Base-by-base conservation (phyloP, 2,888 invertebrate species). In the Caenorhabditis sp. region DNA sequence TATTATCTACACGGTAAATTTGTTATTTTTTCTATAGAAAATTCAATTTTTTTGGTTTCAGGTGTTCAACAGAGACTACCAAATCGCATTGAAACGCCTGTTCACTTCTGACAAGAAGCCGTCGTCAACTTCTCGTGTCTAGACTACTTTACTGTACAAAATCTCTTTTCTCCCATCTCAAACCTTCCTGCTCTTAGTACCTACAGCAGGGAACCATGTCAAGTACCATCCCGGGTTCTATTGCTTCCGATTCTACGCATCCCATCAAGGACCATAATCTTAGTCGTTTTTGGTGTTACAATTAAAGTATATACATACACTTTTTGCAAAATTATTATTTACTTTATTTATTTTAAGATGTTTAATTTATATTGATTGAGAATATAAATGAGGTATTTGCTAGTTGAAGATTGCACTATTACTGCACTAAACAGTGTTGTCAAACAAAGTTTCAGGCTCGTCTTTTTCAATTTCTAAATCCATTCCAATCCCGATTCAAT, bases 21-120 rank as follows among this genome's bases (percentile, higher is more conserved):
- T 6, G 4, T 24, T 32, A n/a, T n/a, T n/a, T n/a, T n/a, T 56
- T 13, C n/a, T 22, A 1, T 58, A 58, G 56, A 64, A 0, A 2
- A 40, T 15, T 5, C 40, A 40, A 13, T 15, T 9, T 40, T 3
- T 9, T 47, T 11, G 20, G 18, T 74, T 86, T 69, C 64, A 89
- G 89, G 90, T 91, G 13, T 90, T 91, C 85, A 92, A 92, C 78
- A 85, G 90, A 24, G 91, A 91, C 79, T 92, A 91, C 79, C 91
- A 91, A 84, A 92, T 90, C 55, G 91, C 91, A 6, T 77, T 91
- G 65, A 91, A 91, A 82, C 83, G 91, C 20, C 83, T 91, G 9
- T 91, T 91, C 80, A 82, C 84, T n/a, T 77, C 81, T 15, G 85
- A 85, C 6, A 85, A 82, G 22, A 83, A 82, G 44, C 76, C 78